phyloP scores from a whole-genome alignment of 2,888 invertebrate species.

The Ormyrus labotus region DNA sequence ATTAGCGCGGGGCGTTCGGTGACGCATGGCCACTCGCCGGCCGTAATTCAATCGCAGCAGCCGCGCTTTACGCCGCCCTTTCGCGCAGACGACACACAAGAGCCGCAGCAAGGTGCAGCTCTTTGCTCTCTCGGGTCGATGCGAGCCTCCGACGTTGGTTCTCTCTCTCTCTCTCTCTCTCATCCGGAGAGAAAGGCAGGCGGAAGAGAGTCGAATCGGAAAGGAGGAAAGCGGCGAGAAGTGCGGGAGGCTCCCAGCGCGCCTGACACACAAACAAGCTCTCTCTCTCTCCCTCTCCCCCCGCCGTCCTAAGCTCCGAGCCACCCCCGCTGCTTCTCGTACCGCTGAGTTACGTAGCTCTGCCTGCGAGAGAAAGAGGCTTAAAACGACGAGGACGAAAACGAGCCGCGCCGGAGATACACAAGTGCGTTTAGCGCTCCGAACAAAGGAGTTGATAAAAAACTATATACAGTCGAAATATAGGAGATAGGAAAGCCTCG shows the following conservation, averaged over 20 bases:
- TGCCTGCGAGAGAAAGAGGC: not conserved
- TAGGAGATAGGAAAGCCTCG: no score
- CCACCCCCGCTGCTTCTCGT: conserved; percentile 1
- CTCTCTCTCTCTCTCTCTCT: conserved; percentile 55
- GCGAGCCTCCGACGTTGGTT: conserved; percentile 14
- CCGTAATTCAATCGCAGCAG: no score
- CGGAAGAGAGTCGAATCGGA: conserved; percentile 23
- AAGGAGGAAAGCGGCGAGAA: conserved; percentile 54
- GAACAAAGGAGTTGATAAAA: no score
- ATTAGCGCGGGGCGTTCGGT: no score
- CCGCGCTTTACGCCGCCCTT: no score
- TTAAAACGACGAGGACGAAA: not conserved
- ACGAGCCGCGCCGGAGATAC: not conserved
- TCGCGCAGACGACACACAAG: no score
- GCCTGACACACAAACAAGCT: conserved; percentile 75
- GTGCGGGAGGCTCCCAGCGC: conserved; percentile 71
- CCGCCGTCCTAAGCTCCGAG: not conserved
- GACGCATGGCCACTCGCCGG: no score
- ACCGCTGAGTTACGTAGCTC: conserved; percentile 34
- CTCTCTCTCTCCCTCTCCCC: not conserved
- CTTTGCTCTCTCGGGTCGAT: not conserved
- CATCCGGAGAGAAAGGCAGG: conserved; percentile 39
- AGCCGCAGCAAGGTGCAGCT: no score
- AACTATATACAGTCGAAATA: no score
- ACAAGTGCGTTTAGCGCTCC: not conserved